These are phyloP conservation scores for Pseudomyrmex concolor DNA, from an alignment of 1,140 invertebrate genomes.

Conservation along the genomic window DNA sequence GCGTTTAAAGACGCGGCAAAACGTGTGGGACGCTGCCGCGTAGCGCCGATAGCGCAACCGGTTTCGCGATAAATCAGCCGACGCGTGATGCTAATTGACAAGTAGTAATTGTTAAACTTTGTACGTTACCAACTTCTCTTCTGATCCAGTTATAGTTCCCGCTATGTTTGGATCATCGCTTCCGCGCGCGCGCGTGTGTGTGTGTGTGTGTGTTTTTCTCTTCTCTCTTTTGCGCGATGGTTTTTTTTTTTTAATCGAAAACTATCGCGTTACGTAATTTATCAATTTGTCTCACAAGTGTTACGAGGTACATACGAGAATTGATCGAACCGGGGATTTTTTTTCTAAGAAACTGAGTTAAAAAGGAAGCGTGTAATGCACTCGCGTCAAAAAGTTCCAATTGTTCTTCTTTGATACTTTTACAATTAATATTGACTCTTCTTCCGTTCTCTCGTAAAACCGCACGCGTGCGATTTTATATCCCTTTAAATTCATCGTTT, in stretches of 20 bases:
- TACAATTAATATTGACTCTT: too few relatives aligned
- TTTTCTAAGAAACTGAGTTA: too few relatives aligned
- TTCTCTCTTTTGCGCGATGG: too few relatives aligned
- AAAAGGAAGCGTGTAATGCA: too few relatives aligned
- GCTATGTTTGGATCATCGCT: constrained; percentile 26
- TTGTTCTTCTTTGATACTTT: too few relatives aligned
- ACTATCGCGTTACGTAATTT: neutral
- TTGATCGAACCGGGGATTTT: too few relatives aligned
- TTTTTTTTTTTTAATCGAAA: constrained; percentile 13
- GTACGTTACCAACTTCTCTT: constrained; percentile 15
- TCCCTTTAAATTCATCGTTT: neutral
- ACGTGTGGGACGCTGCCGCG: constrained; percentile 2
- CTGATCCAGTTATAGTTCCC: neutral
- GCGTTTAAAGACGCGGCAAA: neutral
- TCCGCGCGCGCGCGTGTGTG: neutral
- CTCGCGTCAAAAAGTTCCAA: too few relatives aligned
- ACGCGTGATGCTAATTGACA: constrained; percentile 57
- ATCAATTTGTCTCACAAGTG: neutral
- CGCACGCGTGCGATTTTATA: constrained; percentile 14
- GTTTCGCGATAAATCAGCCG: constrained; percentile 51
- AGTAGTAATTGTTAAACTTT: constrained; percentile 57
- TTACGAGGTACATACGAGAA: too few relatives aligned
- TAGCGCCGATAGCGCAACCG: constrained; percentile 40
- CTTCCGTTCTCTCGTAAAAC: too few relatives aligned
- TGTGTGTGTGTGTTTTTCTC: neutral